Evolutionary conservation across 53 echinoderm and acorn worm genomes (phyloP).

Genomic region (Pentamera pediparva): DNA sequence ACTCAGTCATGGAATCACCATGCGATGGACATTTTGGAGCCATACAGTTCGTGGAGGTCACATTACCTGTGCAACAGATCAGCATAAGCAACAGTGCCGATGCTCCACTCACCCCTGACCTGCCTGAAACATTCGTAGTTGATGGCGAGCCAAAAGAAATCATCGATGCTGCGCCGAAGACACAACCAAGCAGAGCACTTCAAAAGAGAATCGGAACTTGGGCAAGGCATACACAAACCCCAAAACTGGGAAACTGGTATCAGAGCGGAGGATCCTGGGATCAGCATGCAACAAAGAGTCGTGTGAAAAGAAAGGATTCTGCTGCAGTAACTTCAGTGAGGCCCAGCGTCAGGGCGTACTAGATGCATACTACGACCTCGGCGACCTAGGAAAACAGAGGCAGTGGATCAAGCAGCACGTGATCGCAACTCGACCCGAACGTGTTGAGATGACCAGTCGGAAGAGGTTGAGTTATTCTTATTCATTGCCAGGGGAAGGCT

Average conservation of each 20-base stretch:
- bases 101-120: too few species aligned
- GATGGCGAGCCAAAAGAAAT: neutral
- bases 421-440: neutral
- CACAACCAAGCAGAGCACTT: neutral
- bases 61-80: neutral
- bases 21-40: neutral
- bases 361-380: conserved; percentile 41
- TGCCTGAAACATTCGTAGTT: neutral
- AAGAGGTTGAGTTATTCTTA: conserved; percentile 4
- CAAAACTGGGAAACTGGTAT: neutral
- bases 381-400: conserved; percentile 46
- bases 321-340: conserved; percentile 12
- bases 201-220: neutral
- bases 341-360: conserved; percentile 3
- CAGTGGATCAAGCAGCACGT: conserved; percentile 33
- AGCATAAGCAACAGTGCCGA: neutral
- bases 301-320: neutral
- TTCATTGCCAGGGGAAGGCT: conserved; percentile 3
- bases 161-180: neutral
- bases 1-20: conserved; percentile 4
- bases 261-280: neutral
- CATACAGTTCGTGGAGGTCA: neutral
- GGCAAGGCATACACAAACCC: neutral
- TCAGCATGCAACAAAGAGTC: neutral
- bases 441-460: neutral